Evolutionary conservation across 2,113 vertebrate genomes (phyloP).

Genomic region (Polypterus bichir): DNA sequence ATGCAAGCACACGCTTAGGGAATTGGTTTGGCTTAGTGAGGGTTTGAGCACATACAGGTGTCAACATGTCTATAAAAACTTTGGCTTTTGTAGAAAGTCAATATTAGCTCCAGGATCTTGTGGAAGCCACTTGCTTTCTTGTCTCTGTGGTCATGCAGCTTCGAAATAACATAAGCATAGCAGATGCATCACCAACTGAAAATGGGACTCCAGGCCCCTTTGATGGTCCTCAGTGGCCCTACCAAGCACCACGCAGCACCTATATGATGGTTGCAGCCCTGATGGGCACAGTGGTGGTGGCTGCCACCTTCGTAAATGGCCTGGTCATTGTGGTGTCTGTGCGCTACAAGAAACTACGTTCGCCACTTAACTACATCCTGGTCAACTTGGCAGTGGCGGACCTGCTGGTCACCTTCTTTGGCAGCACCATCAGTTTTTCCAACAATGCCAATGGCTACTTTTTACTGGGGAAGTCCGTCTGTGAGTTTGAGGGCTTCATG

Average conservation of each 20-base stretch:
- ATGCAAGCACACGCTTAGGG: too few species aligned
- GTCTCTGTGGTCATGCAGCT: not conserved
- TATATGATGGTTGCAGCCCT: conserved; percentile 26
- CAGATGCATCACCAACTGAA: accelerated
- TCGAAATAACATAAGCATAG: not conserved
- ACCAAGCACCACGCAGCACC: conserved; percentile 18
- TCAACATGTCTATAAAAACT: too few species aligned
- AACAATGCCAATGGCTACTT: conserved; percentile 40
- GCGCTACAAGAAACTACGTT: conserved; percentile 29
- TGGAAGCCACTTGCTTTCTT: too few species aligned
- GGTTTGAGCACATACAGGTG: too few species aligned
- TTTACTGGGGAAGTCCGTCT: conserved; percentile 2
- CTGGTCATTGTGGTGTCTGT: conserved; percentile 33
- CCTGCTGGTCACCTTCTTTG: conserved; percentile 38
- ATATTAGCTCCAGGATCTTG: too few species aligned
- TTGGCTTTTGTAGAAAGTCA: too few species aligned
- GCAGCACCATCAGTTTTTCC: conserved; percentile 39
- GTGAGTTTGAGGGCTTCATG: conserved; percentile 45
- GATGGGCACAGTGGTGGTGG: conserved; percentile 28
- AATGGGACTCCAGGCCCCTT: conserved; percentile 20
- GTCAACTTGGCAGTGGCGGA: conserved; percentile 37
- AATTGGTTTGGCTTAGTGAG: too few species aligned
- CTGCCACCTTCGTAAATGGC: conserved; percentile 15
- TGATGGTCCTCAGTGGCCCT: conserved; percentile 40
- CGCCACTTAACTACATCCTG: conserved; percentile 38